Conservation (phyloP, 1,140 invertebrate species). For the Stenopsyche tienmushanensis region DNA sequence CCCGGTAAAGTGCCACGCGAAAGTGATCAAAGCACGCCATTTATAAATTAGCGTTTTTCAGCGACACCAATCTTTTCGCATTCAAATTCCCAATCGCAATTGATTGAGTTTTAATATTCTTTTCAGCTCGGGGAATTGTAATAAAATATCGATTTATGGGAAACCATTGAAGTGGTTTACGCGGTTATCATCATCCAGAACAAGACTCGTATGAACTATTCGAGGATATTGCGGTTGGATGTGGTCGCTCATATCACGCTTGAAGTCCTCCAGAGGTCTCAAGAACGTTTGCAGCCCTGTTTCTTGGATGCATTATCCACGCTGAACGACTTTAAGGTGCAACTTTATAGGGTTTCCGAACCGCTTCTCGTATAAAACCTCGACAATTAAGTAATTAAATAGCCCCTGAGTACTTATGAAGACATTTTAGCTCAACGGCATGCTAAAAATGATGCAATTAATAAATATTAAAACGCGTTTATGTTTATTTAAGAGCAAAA, state of each 20-base stretch:
- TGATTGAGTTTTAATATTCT: no score
- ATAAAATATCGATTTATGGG: conserved; percentile 3
- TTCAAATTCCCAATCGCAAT: no score
- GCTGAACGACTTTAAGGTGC: not conserved
- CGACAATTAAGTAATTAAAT: no score
- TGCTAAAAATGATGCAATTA: no score
- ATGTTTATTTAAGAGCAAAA: no score
- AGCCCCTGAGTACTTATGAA: no score
- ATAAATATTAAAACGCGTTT: no score
- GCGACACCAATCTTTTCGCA: no score
- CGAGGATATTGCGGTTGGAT: conserved; percentile 17
- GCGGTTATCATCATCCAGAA: no score
- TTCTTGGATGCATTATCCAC: not conserved
- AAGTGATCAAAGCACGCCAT: conserved; percentile 26
- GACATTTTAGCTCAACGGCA: no score
- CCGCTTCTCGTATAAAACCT: no score
- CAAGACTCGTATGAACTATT: not conserved
- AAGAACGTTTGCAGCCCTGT: not conserved
- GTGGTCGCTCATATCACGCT: conserved; percentile 15
- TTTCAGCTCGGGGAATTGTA: no score
- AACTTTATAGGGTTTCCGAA: conserved; percentile 7
- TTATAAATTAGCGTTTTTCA: conserved; percentile 25
- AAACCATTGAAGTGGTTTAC: conserved; percentile 10
- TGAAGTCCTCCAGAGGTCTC: conserved; percentile 15
- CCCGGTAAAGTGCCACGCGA: conserved; percentile 26